Percentiles rank a stretch among this genome's conserved stretches.
These are phyloP conservation scores for Drosophila macrospina DNA, from an alignment of 2,888 invertebrate species.

Conservation along the genomic window DNA sequence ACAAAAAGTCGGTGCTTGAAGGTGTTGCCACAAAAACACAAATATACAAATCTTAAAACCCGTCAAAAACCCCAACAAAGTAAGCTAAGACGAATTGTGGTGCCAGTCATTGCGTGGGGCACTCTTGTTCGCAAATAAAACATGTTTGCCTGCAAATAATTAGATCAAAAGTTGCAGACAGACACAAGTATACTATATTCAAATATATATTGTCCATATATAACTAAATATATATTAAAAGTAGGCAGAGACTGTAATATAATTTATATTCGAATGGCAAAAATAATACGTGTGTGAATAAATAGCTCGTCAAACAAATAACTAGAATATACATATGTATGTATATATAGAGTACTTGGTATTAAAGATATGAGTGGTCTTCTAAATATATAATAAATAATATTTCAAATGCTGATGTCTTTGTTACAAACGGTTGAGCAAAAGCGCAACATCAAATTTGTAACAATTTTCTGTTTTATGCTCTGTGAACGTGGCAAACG, in stretches of 20 bases:
- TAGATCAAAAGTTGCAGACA: constrained; percentile 27
- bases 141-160: neutral
- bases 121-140: constrained; percentile 2
- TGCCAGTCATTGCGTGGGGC: neutral
- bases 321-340: neutral
- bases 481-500: constrained; percentile 5
- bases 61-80: constrained; percentile 11
- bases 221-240: constrained; percentile 45
- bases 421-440: constrained; percentile 36
- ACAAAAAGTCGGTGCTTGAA: constrained; percentile 2
- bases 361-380: constrained; percentile 14
- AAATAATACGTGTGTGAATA: constrained; percentile 26
- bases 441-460: constrained; percentile 29
- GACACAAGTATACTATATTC: neutral
- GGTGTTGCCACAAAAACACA: constrained; percentile 16
- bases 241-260: constrained; percentile 22
- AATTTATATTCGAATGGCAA: constrained; percentile 27
- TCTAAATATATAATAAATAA: constrained; percentile 25
- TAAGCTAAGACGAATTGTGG: constrained; percentile 14
- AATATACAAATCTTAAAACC: constrained; percentile 14
- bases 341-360: neutral
- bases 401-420: constrained; percentile 24
- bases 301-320: constrained; percentile 11
- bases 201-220: constrained; percentile 3
- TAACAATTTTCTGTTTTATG: constrained; percentile 28